Base-by-base conservation (phyloP, 2,888 invertebrate species). In the Caenorhabditis drosophilae region DNA sequence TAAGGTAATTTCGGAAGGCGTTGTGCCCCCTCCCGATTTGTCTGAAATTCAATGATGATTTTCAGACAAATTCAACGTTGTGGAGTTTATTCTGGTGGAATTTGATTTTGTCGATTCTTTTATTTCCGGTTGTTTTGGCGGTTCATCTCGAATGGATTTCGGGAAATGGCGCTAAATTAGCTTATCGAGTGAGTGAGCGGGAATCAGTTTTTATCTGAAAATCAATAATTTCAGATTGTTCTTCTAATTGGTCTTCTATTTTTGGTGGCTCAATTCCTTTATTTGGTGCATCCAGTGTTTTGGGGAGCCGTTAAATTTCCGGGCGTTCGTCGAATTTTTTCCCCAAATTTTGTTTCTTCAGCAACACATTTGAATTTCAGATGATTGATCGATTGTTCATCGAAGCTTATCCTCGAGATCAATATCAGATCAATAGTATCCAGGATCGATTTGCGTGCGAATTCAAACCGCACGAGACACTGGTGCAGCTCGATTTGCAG, bases 371-470 rank as follows among this genome's bases (percentile, higher is more conserved):
- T 16, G 18, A 48, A 42, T 16, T n/a, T n/a, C 46, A 70, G 60
- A 75, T 76, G 64, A 48, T 81, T 23, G 80, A 81, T 49, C 67
- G 79, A 26, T 64, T 81, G 12, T 80, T 81, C 57, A 40, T 75
- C 20, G 73, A 75, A 40, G 77, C 73, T 7, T 67, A 70, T 31
- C 79, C 79, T 25, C 59, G 74, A 22, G 76, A 76, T 45, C 70
- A 76, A 23, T 70, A 78, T 36, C 75, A 77, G 27, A 62, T 71
- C 20, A 61, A 62, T 18, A 55, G 56, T 11, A 76, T 78, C 44
- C 67, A 77, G 51, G 67, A 70, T 4, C 44, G 62, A 27, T 77
- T 77, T 49, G 73, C 71, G 4, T 79, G 79, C 44, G 67, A 73
- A 38, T 78, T 76, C 66, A 51, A 70, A 7, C 67, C 73, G 15